Evolutionary conservation across 2,888 invertebrate genomes (phyloP), one percentile per base, ranked within the genome.

Genomic region (Caenorhabditis zanzibari): DNA sequence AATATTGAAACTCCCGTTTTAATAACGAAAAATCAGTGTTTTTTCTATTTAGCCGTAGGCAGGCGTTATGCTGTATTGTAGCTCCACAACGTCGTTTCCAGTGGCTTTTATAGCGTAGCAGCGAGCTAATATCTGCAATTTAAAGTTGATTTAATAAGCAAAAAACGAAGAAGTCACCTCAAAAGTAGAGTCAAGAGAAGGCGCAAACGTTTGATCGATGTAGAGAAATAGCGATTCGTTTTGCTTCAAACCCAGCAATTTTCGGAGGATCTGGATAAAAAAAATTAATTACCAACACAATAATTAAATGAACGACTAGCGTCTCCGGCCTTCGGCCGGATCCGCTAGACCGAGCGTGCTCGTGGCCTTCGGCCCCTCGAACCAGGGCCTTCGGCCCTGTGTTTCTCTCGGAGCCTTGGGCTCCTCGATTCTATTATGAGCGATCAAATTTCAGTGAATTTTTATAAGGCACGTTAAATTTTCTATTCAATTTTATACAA

Each of bases 151-250:
- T 12, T 10, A 12, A 10, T 12, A 12, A 38, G 10, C 12, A 12
- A 12, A 38, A 38, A 38, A 38, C 12, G 56, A 6, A 22, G 10
- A 49, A 54, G 59, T 14, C 12, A 85, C 81, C 61, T 86, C 82
- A 26, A 88, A 81, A 24, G 88, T 87, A 61, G 87, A 86, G 47
- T 88, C 88, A 3, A 86, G 88, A 14, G 88, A 88, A 14, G 88
- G 88, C 6, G 86, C 86, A 58, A 88, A 88, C 0, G 81, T 84
- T 58, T 82, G 85, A 12, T 86, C 83, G 32, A 88, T 63, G 76
- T 82, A 86, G 71, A 88, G 81, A 52, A 85, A 86, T 4, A 88
- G 81, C 10, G 73, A 76, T 32, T 85, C 64, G 56, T 84, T 79
- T 1, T 54, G 1, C 6, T 73, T 35, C 2, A 88, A 61, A 9